Evolutionary conservation across 2,888 invertebrate species (phyloP), one percentile per base, ranked within the genome.

Genomic region (Oligia fasciuncula): DNA sequence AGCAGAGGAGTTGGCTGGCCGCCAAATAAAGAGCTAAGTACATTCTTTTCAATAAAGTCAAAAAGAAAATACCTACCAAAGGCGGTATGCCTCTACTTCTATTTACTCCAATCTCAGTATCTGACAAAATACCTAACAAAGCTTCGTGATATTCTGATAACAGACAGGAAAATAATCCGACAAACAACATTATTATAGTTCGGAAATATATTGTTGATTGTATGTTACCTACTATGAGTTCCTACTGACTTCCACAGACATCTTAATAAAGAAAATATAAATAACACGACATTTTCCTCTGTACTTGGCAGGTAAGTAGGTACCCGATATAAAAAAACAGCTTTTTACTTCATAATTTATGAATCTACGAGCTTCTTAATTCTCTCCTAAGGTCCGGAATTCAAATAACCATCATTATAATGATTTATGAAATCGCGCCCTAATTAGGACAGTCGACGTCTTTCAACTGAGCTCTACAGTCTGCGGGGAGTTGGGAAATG

Each of bases 391-490:
- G 88, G 81, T 85, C 76, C 83, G 80, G 78, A 73, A 81, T 89
- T 90, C 91, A 90, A 90, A 90, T 90, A 90, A 88, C 91, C 89
- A 89, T 93, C 92, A 93, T 93, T 93, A 92, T 91, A 89, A 93
- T 94, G 94, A 95, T 94, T 93, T 93, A 95, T 94, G 92, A 91
- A 88, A 88, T 91, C 90, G 88, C 89, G 89, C 90, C 90, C 91
- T 94, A 94, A 95, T 94, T 95, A 93, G 93, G 92, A 92, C 92
- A 92, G 93, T 89, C 91, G 92, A 90, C 92, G 92, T 93, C 92
- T 92, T 90, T 92, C 91, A 91, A 88, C 88, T 86, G 90, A 90
- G 91, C 86, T 89, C 91, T 88, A 79, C 57, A 60, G 57, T 60
- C 57, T 60, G 57, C 79, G 84, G 92, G 92, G 91, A 91, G 89